Conservation (phyloP, 2,888 invertebrate species). For the Tenthredo livida region DNA sequence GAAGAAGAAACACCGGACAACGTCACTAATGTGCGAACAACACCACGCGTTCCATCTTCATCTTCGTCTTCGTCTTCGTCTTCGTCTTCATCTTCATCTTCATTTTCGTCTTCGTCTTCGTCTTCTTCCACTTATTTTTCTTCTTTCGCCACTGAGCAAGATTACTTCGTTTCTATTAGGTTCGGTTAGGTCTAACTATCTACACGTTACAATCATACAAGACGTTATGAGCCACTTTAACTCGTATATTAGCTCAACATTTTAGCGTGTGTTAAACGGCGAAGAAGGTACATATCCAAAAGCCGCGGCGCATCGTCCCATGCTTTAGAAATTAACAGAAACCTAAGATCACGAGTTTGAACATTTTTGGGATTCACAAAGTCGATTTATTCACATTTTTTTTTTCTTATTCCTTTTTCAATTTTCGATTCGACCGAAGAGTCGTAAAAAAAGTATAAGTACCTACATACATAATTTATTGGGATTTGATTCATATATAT, state of each 20-base stretch:
- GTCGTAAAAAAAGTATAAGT: not conserved
- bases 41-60: conserved; percentile 43
- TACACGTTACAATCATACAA: conserved; percentile 3
- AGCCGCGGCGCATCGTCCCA: not conserved
- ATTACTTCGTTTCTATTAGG: conserved; percentile 4
- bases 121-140: not conserved
- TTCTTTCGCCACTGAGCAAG: not conserved
- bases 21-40: conserved; percentile 11
- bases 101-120: not conserved
- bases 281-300: not conserved
- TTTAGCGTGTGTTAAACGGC: conserved; percentile 1
- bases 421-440: not conserved
- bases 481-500: not conserved
- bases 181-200: not conserved
- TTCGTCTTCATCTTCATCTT: not conserved
- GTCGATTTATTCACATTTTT: not conserved
- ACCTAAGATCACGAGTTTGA: not conserved
- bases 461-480: not conserved
- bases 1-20: conserved; percentile 19
- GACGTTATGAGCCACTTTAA: conserved; percentile 3
- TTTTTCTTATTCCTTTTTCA: not conserved
- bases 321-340: not conserved
- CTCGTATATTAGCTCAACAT: not conserved
- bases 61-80: not conserved
- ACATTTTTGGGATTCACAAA: not conserved